Percentiles rank a stretch among this genome's conserved stretches.
These are phyloP conservation scores for Glaucomys volans DNA, from an alignment of 2,113 vertebrate genomes.

Conservation along the genomic window DNA sequence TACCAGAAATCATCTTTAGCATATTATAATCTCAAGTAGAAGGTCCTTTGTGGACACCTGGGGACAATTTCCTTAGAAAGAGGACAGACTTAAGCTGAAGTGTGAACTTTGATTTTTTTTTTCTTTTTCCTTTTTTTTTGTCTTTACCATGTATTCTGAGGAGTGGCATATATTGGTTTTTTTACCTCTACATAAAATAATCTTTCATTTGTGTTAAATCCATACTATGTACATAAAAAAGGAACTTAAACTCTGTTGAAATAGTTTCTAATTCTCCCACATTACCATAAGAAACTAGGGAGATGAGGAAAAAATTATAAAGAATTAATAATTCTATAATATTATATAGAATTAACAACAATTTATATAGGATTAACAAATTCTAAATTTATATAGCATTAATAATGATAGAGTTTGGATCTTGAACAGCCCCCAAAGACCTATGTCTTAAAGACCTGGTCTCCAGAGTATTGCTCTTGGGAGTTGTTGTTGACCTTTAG, in stretches of 20 bases:
- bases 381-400: neutral
- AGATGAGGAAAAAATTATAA: neutral
- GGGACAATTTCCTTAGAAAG: conserved; percentile 50
- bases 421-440: neutral
- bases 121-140: neutral
- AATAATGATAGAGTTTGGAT: neutral
- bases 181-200: conserved; percentile 35
- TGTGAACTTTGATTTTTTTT: conserved; percentile 57
- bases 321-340: neutral
- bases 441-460: neutral
- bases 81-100: conserved; percentile 65
- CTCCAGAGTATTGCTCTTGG: rapidly evolving
- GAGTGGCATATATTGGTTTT: conserved; percentile 35
- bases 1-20: conserved; percentile 67
- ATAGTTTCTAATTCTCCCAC: conserved; percentile 12
- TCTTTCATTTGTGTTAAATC: conserved; percentile 37
- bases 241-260: neutral
- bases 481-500: neutral
- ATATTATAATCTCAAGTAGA: conserved; percentile 62
- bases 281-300: conserved; percentile 58
- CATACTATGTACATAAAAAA: conserved; percentile 11
- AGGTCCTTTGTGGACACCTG: conserved; percentile 57
- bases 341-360: too few species aligned
- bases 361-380: too few species aligned
- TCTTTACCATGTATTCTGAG: conserved; percentile 53